phyloP scores from a whole-genome alignment of 1,140 invertebrate genomes.

The Aphis craccivora region DNA sequence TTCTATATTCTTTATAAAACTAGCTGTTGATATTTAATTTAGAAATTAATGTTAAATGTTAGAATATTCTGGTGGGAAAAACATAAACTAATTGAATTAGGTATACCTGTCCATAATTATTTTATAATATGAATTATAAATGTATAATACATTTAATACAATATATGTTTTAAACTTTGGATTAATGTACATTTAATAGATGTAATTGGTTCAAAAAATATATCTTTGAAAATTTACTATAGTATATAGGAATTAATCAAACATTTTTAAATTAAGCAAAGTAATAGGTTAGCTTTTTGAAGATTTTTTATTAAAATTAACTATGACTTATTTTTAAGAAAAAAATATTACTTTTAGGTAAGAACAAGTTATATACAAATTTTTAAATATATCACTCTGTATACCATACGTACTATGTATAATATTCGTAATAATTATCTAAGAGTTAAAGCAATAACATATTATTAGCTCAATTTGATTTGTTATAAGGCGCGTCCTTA shows the following conservation, averaged over 20 bases:
- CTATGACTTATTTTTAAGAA: not conserved
- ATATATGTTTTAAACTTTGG: not conserved
- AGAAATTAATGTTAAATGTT: not conserved
- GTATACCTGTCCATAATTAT: not conserved
- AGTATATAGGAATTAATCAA: not conserved
- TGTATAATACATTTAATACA: not conserved
- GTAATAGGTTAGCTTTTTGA: not conserved
- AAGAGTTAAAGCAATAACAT: slow-evolving; percentile 17
- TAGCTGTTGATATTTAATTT: not conserved
- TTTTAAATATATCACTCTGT: slow-evolving; percentile 6
- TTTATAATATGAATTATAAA: too few relatives aligned
- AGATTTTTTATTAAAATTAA: not conserved
- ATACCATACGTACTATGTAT: not conserved
- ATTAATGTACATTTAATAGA: not conserved
- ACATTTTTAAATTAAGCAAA: not conserved
- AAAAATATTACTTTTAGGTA: not conserved
- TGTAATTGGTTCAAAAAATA: not conserved
- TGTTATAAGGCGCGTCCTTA: slow-evolving; percentile 51
- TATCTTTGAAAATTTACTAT: not conserved
- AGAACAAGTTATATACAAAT: not conserved
- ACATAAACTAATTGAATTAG: not conserved
- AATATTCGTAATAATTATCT: slow-evolving; percentile 35
- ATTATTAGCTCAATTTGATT: slow-evolving; percentile 42
- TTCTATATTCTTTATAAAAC: not conserved
- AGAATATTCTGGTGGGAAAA: not conserved